Evolutionary conservation across 2,888 invertebrate species (phyloP), one percentile per base, ranked within the genome.

Genomic region (Thymelicus acteon): DNA sequence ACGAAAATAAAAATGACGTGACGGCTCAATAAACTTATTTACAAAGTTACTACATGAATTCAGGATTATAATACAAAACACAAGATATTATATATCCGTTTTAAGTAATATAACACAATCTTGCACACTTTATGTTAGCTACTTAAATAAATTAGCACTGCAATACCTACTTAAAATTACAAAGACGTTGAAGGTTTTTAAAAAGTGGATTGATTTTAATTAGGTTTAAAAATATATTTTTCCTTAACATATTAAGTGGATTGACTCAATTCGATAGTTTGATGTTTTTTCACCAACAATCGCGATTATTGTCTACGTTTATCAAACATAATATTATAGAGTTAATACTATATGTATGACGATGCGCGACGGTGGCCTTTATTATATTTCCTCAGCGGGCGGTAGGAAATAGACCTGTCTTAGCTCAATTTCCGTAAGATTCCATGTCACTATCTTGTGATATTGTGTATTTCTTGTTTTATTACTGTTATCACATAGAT

Each of bases 1-100:
- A 94, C 92, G 90, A 86, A 91, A 92, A 93, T 87, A 92, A 93
- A 89, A 92, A 83, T 64, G 48, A 70, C 64, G 70, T 52, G 70
- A 49, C 49, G 49, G 64, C 70, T 70, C 70, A 70, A 65, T 65
- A 49, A 52, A 44, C 44, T 10, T 54, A 54, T 54, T 24, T 19
- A 54, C 54, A 10, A 19, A 54, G 12, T 54, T 54, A 54, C 44
- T 10, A 44, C 24, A 49, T 49, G 4, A n/a, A 49, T 49, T 49
- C 15, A 15, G 15, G n/a, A 52, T 13, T 24, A 52, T 19, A 54
- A 10, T 5, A 12, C 5, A 52, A 19, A 15, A 7, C 10, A 3
- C 10, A 54, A 24, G 24, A 24, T 54, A 24, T n/a, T n/a, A n/a
- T n/a, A n/a, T 15, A 7, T 49, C 8, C 40, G 7, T 7, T 40